phyloP scores from a whole-genome alignment of 2,797 vertebrate genomes.

The Phylloscopus collybita region DNA sequence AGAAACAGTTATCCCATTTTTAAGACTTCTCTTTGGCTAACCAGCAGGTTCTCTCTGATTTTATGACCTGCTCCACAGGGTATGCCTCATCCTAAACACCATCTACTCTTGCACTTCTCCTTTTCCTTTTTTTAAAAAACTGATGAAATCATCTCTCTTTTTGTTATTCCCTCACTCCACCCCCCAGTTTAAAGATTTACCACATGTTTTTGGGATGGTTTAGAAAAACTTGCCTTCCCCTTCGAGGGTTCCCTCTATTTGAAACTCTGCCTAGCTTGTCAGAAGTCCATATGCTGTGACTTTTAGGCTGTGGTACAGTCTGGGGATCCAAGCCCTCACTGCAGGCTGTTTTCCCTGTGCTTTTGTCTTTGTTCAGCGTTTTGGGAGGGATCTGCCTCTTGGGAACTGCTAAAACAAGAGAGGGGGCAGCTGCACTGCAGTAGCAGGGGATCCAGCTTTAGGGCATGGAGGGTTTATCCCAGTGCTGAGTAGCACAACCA shows the following conservation, averaged over 20 bases:
- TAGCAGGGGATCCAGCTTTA: accelerated
- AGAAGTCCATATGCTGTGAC: background rate
- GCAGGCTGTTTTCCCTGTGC: background rate
- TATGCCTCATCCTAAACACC: background rate
- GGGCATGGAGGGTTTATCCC: background rate
- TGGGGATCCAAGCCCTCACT: accelerated
- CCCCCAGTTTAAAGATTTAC: background rate
- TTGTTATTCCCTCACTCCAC: background rate
- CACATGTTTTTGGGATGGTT: background rate
- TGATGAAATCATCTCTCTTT: background rate
- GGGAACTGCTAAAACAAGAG: background rate
- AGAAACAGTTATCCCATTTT: background rate
- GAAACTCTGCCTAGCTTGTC: background rate
- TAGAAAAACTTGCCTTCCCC: background rate
- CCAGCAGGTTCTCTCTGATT: background rate
- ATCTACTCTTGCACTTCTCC: background rate
- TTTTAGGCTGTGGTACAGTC: background rate
- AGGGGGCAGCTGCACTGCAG: background rate
- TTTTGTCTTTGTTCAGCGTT: background rate
- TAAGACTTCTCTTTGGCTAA: background rate
- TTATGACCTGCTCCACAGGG: background rate
- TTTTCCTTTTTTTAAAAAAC: background rate
- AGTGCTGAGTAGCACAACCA: background rate
- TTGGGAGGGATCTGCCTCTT: background rate
- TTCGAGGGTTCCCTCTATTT: background rate